Percentiles rank a stretch among this genome's conserved stretches.
Evolutionary conservation across 92 coral and sea anemone species (phyloP).

Genomic region (Pocillopora meandrina): DNA sequence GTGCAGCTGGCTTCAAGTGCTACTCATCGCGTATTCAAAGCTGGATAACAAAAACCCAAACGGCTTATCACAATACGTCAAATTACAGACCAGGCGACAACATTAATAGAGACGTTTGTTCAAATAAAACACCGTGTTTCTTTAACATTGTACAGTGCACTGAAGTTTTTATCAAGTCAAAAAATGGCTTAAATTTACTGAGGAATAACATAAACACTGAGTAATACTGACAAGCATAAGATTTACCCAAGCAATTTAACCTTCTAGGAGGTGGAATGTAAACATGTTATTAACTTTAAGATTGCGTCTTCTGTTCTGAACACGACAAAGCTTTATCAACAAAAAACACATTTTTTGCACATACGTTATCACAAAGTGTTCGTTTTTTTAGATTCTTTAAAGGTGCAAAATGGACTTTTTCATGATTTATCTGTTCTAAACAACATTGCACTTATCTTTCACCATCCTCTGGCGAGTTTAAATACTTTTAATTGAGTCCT

Average conservation of each 20-base stretch:
- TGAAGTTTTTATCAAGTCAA: neutral
- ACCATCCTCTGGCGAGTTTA: neutral
- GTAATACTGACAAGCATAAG: neutral
- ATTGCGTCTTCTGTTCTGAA: too few relatives aligned
- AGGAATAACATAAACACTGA: neutral
- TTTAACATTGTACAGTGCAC: neutral
- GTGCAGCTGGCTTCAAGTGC: slow-evolving; percentile 29
- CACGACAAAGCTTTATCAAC: neutral
- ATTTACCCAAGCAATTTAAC: neutral
- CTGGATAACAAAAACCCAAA: slow-evolving; percentile 16
- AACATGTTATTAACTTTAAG: neutral
- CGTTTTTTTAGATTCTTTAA: neutral
- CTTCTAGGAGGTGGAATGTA: neutral
- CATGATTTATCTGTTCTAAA: neutral
- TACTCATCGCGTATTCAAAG: slow-evolving; percentile 28
- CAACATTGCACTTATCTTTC: neutral
- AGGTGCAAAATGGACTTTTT: too few relatives aligned
- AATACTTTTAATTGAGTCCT: slow-evolving; percentile 14
- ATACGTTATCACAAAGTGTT: neutral
- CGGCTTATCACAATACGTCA: slow-evolving; percentile 30
- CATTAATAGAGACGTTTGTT: neutral
- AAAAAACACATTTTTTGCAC: neutral
- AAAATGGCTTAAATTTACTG: neutral
- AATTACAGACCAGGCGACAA: slow-evolving; percentile 10
- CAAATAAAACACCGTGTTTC: neutral